A percentile compares a stretch with the other conserved stretches of the same genome.
These are phyloP conservation scores for Carettochelys insculpta DNA, from an alignment of 2,113 vertebrate species.

Conservation along the genomic window DNA sequence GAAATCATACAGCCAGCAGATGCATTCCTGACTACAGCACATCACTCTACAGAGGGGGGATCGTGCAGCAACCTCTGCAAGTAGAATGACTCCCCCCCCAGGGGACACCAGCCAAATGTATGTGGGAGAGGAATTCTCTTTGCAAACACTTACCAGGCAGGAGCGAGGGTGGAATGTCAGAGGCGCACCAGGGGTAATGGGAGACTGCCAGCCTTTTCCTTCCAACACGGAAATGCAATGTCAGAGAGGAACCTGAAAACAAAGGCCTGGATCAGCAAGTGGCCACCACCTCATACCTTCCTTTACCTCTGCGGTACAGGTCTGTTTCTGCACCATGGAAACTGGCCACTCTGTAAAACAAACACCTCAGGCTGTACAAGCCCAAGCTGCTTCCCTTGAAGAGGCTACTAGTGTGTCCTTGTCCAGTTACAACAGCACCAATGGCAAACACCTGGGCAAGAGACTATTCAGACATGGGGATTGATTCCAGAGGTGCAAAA, in stretches of 20 bases:
- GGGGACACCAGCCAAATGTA: background rate
- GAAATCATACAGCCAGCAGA: background rate
- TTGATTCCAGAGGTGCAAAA: background rate
- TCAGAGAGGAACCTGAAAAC: background rate
- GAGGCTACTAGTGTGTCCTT: background rate
- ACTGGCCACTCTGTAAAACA: background rate
- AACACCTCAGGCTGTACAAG: background rate
- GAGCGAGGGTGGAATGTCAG: background rate
- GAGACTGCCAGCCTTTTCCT: too few species aligned
- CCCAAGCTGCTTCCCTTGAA: too few species aligned
- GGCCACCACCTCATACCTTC: background rate
- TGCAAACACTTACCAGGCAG: background rate
- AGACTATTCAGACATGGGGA: background rate
- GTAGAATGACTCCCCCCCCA: background rate
- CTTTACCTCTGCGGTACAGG: background rate
- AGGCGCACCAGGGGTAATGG: background rate
- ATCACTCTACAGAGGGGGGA: background rate
- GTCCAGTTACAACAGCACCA: background rate
- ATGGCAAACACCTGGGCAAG: background rate
- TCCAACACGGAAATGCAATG: background rate
- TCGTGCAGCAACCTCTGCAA: background rate
- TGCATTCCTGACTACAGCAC: background rate
- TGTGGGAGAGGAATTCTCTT: background rate
- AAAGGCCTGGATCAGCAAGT: background rate
- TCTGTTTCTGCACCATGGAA: background rate